Evolutionary conservation across 2,113 vertebrate genomes (phyloP).

Genomic region (Enhydra lutris): DNA sequence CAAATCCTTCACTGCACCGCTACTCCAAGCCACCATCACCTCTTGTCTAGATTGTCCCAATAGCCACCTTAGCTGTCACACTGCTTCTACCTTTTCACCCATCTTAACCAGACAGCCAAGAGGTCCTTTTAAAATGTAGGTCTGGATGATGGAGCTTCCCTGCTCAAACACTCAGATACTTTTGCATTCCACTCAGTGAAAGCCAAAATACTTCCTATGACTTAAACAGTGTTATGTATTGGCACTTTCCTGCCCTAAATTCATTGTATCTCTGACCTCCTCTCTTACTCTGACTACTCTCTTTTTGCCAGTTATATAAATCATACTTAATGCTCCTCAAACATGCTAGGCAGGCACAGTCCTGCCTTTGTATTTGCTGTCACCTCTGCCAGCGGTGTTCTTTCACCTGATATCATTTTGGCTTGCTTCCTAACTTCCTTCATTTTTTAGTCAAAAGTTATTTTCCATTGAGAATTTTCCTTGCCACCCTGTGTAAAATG

Average conservation of each 20-base stretch:
- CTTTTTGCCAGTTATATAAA: background rate
- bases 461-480: background rate
- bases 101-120: background rate
- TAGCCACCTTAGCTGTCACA: background rate
- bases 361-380: background rate
- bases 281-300: background rate
- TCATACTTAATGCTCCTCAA: background rate
- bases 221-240: background rate
- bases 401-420: background rate
- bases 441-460: background rate
- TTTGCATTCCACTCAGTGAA: background rate
- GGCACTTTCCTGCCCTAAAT: background rate
- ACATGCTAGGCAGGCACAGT: background rate
- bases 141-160: background rate
- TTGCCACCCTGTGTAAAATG: background rate
- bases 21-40: background rate
- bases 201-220: background rate
- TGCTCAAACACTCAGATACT: background rate
- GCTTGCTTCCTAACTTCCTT: background rate
- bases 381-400: too few relatives aligned
- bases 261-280: background rate
- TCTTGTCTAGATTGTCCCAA: background rate
- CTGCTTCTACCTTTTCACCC: background rate
- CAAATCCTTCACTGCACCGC: background rate
- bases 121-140: background rate